Conservation (phyloP, 2,888 invertebrate genomes). For the Xestobium rufovillosum region DNA sequence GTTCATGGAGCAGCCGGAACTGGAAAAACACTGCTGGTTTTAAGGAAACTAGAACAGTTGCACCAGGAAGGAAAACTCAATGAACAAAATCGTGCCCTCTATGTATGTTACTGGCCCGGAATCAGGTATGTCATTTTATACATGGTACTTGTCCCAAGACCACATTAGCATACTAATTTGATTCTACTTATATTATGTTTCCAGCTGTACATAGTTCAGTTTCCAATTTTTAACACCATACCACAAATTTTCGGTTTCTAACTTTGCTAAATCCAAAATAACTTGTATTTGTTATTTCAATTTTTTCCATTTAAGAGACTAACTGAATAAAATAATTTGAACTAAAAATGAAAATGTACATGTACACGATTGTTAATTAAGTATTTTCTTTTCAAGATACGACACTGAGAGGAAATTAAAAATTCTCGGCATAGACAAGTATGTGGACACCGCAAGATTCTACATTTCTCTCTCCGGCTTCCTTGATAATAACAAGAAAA, state of each 20-base stretch:
- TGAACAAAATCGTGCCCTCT: conserved; percentile 35
- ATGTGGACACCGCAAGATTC: conserved; percentile 35
- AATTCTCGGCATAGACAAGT: conserved; percentile 27
- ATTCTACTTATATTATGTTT: no score
- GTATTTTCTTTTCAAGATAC: conserved; percentile 22
- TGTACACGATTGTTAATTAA: conserved; percentile 3
- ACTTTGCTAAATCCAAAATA: no score
- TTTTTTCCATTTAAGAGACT: background rate
- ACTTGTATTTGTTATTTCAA: no score
- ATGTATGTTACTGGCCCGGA: conserved; percentile 40
- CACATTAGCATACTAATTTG: no score
- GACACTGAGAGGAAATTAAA: conserved; percentile 33
- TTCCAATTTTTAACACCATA: no score
- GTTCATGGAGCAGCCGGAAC: conserved; percentile 41
- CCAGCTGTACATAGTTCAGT: no score
- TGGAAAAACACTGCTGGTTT: conserved; percentile 38
- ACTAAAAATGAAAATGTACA: conserved; percentile 3
- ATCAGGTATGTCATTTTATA: conserved; percentile 36
- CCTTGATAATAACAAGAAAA: conserved; percentile 28
- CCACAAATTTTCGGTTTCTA: no score
- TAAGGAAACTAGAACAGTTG: conserved; percentile 36
- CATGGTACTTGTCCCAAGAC: no score
- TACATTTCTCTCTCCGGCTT: conserved; percentile 34
- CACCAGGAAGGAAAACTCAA: conserved; percentile 32
- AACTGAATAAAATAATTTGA: conserved; percentile 1